Evolutionary conservation across 2,113 vertebrate species (phyloP).

Genomic region (Corvus hawaiiensis): DNA sequence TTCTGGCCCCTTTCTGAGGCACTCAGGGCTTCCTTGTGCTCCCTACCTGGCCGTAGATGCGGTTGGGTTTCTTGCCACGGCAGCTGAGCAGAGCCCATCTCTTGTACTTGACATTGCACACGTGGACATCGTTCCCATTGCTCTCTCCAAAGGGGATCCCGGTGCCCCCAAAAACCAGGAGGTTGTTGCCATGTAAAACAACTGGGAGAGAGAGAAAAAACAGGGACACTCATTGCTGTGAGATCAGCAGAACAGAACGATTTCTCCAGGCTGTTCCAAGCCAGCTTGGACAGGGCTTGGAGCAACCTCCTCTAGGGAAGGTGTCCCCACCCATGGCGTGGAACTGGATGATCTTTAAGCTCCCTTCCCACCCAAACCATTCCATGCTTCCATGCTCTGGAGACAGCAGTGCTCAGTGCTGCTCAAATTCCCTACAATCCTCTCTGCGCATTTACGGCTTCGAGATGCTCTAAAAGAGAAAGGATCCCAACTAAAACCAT

Average conservation of each 20-base stretch:
- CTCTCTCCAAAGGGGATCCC: constrained; percentile 97
- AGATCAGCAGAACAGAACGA: rapidly evolving
- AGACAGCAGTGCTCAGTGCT: neutral
- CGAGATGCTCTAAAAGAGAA: neutral
- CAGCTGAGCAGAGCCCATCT: constrained; percentile 95
- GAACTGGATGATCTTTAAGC: neutral
- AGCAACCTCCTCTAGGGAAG: neutral
- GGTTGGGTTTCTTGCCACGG: constrained; percentile 93
- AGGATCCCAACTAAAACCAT: neutral
- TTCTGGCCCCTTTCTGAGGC: neutral
- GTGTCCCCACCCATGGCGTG: neutral
- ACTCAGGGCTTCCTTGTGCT: rapidly evolving
- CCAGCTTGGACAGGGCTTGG: neutral
- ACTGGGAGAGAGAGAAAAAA: constrained; percentile 67
- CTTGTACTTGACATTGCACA: constrained; percentile 96
- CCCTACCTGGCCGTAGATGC: constrained; percentile 94
- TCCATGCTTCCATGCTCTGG: neutral
- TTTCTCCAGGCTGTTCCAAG: neutral
- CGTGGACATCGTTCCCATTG: constrained; percentile 94
- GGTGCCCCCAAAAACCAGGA: constrained; percentile 94
- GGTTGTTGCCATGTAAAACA: constrained; percentile 94
- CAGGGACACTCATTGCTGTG: neutral
- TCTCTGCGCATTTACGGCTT: rapidly evolving
- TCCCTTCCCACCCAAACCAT: neutral
- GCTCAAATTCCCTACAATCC: neutral